Evolutionary conservation across 2,113 vertebrate genomes (phyloP).

Genomic region (Nothoprocta perdicaria): DNA sequence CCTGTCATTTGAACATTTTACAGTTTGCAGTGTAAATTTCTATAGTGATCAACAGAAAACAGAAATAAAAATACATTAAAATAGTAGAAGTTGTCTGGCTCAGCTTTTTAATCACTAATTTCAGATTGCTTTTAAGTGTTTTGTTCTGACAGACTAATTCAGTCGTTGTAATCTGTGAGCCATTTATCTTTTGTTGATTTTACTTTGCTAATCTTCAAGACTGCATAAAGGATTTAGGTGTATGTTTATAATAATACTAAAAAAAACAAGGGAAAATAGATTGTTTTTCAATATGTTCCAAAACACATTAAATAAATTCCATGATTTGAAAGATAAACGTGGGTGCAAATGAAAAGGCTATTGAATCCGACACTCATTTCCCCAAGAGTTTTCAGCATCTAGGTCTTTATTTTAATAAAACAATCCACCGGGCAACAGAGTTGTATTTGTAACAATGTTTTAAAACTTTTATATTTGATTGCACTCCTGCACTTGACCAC

Average conservation of each 20-base stretch:
- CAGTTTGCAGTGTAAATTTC: background rate
- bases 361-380: background rate
- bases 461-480: background rate
- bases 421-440: rapidly evolving
- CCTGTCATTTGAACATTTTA: background rate
- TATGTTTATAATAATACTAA: background rate
- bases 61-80: background rate
- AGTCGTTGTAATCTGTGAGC: background rate
- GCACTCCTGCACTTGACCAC: background rate
- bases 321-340: background rate
- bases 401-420: background rate
- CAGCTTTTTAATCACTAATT: background rate
- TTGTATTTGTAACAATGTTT: background rate
- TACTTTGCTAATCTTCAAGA: background rate
- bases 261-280: background rate
- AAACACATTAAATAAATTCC: background rate
- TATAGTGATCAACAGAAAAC: background rate
- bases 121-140: background rate
- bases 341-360: background rate
- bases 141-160: background rate
- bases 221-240: background rate
- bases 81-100: background rate
- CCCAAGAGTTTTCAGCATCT: background rate
- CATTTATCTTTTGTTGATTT: background rate
- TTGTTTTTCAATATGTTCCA: background rate